Percentiles rank a stretch among this genome's conserved stretches.
Conservation (phyloP, 2,888 invertebrate genomes). For the Orthonychiurus folsomi region DNA sequence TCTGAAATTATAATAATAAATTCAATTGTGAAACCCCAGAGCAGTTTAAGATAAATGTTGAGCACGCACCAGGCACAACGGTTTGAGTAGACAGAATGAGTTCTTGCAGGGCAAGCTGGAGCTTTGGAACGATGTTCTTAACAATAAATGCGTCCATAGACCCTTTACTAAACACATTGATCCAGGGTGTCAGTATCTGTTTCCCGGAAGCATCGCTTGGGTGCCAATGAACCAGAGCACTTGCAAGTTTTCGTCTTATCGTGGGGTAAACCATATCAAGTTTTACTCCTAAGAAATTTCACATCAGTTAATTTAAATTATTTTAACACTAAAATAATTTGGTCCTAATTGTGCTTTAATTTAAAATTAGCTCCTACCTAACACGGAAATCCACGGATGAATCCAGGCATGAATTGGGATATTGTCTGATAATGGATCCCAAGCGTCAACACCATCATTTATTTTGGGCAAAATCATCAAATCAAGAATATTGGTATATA, state of each 20-base stretch:
- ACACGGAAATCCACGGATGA: constrained; percentile 85
- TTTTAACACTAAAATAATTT: not conserved
- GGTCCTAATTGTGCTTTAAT: not conserved
- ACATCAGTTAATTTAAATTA: constrained; percentile 1
- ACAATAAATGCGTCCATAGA: constrained; percentile 71
- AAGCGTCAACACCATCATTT: constrained; percentile 64
- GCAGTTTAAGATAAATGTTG: constrained; percentile 25
- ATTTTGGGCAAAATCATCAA: constrained; percentile 66
- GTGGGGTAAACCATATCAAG: constrained; percentile 68
- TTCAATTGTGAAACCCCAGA: too few relatives aligned
- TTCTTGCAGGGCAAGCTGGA: constrained; percentile 58
- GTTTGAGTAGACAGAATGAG: constrained; percentile 45
- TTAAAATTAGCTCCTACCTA: constrained; percentile 52
- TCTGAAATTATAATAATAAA: constrained; percentile 50
- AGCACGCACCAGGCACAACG: too few relatives aligned
- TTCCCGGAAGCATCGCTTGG: constrained; percentile 89
- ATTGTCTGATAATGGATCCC: constrained; percentile 93
- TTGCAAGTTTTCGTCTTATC: constrained; percentile 77
- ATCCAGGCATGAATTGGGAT: constrained; percentile 95
- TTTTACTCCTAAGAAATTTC: constrained; percentile 45
- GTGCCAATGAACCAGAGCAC: constrained; percentile 87
- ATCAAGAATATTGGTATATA: constrained; percentile 70
- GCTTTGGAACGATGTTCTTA: constrained; percentile 80
- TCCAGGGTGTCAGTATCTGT: constrained; percentile 86
- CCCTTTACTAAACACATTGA: constrained; percentile 61